phyloP scores from a whole-genome alignment of 64 coral and sea anemone genomes.

The Porites lutea region DNA sequence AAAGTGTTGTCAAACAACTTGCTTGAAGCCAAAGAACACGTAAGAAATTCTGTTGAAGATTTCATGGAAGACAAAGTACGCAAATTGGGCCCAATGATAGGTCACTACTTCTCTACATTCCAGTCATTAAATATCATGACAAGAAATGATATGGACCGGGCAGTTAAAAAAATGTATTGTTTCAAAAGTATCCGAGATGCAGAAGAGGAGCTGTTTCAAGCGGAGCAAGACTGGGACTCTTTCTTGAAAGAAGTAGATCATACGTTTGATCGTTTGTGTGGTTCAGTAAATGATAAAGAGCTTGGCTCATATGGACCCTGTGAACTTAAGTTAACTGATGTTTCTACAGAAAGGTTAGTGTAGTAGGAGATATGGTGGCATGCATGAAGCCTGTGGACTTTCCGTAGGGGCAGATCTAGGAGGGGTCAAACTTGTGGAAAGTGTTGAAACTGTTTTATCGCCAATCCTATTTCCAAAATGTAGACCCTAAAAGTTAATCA shows the following conservation, averaged over 20 bases:
- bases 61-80: conserved; percentile 83
- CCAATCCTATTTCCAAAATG: no score
- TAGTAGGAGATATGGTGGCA: not conserved
- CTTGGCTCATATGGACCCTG: conserved; percentile 50
- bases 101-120: conserved; percentile 72
- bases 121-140: conserved; percentile 51
- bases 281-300: not conserved
- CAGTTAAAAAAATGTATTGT: conserved; percentile 54
- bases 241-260: conserved; percentile 84
- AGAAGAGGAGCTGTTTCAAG: conserved; percentile 71
- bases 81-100: conserved; percentile 61
- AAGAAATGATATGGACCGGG: conserved; percentile 66
- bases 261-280: no score
- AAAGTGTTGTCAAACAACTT: conserved; percentile 25
- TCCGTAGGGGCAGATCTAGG: no score
- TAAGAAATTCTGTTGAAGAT: conserved; percentile 37
- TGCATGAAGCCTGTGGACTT: no score
- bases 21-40: conserved; percentile 48
- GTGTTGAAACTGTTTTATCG: no score
- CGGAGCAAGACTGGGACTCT: conserved; percentile 75
- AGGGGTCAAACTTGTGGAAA: no score
- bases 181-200: conserved; percentile 54
- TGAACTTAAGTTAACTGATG: conserved; percentile 63
- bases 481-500: no score
- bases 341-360: conserved; percentile 61